phyloP scores from a whole-genome alignment of 2,113 vertebrate species.

The Platanista minor region DNA sequence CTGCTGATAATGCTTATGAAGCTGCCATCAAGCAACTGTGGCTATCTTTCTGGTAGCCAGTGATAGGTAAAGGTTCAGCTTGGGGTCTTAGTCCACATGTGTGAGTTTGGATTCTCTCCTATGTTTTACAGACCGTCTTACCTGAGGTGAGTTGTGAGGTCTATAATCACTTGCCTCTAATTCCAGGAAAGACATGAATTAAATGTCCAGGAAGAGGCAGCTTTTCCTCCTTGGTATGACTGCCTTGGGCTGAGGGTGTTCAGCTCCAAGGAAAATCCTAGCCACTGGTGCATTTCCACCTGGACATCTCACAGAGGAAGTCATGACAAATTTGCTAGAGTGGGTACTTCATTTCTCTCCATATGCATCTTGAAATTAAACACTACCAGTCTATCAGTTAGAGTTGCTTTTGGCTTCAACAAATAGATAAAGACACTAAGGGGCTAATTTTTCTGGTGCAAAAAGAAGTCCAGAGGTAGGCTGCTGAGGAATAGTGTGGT shows the following conservation, averaged over 20 bases:
- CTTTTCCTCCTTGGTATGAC: too few species aligned
- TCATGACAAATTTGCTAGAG: background rate
- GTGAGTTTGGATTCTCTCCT: background rate
- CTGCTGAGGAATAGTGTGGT: background rate
- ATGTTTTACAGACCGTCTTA: background rate
- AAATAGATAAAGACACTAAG: background rate
- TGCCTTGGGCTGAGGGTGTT: background rate
- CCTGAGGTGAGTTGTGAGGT: background rate
- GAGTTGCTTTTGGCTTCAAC: constrained; percentile 4
- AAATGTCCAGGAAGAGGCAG: background rate
- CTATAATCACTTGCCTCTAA: background rate
- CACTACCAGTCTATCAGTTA: background rate
- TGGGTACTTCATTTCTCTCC: background rate
- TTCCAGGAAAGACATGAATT: background rate
- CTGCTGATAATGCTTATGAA: background rate
- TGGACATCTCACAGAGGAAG: background rate
- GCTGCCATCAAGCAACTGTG: background rate
- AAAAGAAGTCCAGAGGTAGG: background rate
- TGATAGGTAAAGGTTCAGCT: background rate
- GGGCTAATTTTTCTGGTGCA: background rate
- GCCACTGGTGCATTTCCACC: background rate
- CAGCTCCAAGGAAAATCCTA: background rate
- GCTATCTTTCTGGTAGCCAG: background rate
- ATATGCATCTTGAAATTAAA: background rate
- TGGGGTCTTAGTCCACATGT: background rate